Evolutionary conservation across 2,113 vertebrate species (phyloP).

Genomic region (Oryzias woworae): DNA sequence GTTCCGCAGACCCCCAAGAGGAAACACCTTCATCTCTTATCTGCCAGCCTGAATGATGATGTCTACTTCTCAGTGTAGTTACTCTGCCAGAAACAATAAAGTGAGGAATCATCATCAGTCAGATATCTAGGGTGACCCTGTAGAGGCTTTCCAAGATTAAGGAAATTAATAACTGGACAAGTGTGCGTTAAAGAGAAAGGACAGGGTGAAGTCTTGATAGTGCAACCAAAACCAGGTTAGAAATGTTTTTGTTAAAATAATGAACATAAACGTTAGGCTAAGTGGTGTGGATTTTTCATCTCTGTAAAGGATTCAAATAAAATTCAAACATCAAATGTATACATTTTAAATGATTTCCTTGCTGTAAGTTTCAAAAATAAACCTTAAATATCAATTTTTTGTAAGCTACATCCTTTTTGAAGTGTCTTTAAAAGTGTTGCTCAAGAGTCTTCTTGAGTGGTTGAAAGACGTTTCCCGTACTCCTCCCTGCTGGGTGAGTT

Average conservation of each 20-base stretch:
- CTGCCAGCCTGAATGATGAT: slow-evolving; percentile 76
- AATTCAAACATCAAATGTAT: no score
- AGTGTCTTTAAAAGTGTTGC: no score
- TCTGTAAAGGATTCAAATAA: no score
- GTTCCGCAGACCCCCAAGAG: slow-evolving; percentile 55
- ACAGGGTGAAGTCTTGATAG: not conserved
- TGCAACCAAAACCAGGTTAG: not conserved
- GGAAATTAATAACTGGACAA: no score
- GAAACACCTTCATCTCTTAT: slow-evolving; percentile 67
- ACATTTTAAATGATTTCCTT: no score
- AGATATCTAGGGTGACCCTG: slow-evolving; percentile 36
- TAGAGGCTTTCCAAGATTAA: slow-evolving; percentile 17
- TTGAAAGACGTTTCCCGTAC: slow-evolving; percentile 43
- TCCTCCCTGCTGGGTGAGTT: slow-evolving; percentile 56
- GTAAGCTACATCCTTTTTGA: no score
- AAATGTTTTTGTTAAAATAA: no score
- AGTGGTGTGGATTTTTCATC: no score
- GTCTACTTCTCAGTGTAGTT: slow-evolving; percentile 76
- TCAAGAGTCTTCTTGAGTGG: slow-evolving; percentile 25
- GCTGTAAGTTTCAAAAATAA: no score
- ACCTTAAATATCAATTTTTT: no score
- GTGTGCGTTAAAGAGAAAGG: not conserved
- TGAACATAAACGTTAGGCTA: no score
- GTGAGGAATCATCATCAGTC: slow-evolving; percentile 23
- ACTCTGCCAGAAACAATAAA: slow-evolving; percentile 67